These are phyloP conservation scores for Salvator merianae DNA, from an alignment of 2,113 vertebrate species.

Conservation along the genomic window DNA sequence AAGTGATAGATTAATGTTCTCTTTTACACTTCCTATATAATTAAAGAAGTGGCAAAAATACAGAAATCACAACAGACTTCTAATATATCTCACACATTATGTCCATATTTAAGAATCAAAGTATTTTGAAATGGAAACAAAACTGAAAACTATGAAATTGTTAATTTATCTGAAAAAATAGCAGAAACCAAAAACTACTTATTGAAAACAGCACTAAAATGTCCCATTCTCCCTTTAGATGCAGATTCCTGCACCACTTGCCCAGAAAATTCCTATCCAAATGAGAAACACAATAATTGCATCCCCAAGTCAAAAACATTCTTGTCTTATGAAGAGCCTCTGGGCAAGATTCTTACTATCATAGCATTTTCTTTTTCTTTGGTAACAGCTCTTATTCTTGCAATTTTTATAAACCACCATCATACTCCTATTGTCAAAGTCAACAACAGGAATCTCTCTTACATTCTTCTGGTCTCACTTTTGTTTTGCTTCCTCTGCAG, in stretches of 20 bases:
- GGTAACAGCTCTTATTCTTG: background rate
- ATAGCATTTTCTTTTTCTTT: background rate
- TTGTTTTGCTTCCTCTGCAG: background rate
- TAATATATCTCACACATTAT: too few relatives aligned
- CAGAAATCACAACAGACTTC: too few relatives aligned
- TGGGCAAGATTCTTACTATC: background rate
- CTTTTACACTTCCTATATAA: too few relatives aligned
- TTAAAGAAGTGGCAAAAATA: too few relatives aligned
- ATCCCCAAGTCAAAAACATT: background rate
- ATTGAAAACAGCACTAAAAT: background rate
- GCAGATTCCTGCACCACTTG: background rate
- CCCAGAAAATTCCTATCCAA: background rate
- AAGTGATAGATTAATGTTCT: too few relatives aligned
- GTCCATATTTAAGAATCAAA: too few relatives aligned
- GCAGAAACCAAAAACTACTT: background rate
- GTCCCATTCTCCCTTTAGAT: background rate
- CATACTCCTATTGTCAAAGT: slow-evolving; percentile 7
- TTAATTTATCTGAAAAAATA: too few relatives aligned
- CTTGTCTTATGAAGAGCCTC: background rate
- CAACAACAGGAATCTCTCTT: slow-evolving; percentile 4
- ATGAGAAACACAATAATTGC: background rate
- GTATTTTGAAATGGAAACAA: too few relatives aligned
- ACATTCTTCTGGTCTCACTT: background rate
- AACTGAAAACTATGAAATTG: too few relatives aligned
- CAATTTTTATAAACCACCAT: background rate